Evolutionary conservation across 1,140 invertebrate species (phyloP).

Genomic region (Nasonia vitripennis): DNA sequence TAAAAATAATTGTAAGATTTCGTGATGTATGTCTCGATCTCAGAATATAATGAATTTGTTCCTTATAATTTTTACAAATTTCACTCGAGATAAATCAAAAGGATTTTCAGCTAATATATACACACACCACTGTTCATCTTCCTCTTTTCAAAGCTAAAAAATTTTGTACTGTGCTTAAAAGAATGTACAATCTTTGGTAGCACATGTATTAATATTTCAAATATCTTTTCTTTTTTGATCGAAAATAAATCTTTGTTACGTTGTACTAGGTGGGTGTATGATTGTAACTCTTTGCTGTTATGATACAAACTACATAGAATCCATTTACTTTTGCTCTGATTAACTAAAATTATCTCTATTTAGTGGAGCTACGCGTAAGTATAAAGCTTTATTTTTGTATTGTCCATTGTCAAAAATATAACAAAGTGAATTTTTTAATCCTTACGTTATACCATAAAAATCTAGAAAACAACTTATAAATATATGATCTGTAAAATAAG

Average conservation of each 20-base stretch:
- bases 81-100: neutral
- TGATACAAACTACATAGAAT: neutral
- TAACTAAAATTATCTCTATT: neutral
- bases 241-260: neutral
- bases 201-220: neutral
- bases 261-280: neutral
- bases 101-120: neutral
- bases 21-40: neutral
- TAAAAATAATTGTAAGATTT: neutral
- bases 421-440: neutral
- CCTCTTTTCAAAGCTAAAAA: neutral
- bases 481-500: no score
- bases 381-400: neutral
- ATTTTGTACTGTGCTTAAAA: neutral
- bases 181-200: neutral
- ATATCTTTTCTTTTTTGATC: neutral
- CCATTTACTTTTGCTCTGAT: neutral
- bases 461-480: neutral
- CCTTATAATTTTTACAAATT: neutral
- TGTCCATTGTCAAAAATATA: neutral
- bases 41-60: neutral
- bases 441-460: neutral
- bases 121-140: neutral
- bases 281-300: neutral
- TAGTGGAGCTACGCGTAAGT: neutral